Evolutionary conservation across 2,797 vertebrate species (phyloP).

Genomic region (Pangasius mekongensis): DNA sequence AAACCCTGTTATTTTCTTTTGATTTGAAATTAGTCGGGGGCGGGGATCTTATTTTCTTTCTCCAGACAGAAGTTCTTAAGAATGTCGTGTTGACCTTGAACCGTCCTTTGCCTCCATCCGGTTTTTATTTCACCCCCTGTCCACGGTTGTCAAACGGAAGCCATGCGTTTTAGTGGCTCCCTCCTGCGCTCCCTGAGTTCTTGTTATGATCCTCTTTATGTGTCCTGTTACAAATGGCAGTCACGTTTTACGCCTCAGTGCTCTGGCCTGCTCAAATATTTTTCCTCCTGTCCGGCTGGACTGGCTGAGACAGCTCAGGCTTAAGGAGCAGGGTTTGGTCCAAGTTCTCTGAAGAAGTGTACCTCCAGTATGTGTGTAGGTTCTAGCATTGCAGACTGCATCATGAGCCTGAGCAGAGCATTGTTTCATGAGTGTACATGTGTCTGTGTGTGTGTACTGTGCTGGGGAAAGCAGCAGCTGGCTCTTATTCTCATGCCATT

Average conservation of each 20-base stretch:
- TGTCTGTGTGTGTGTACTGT: background rate
- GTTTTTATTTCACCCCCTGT: conserved; percentile 56
- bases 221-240: conserved; percentile 76
- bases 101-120: conserved; percentile 21
- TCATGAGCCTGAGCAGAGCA: background rate
- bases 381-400: conserved; percentile 8
- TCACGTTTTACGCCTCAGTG: conserved; percentile 64
- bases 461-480: conserved; percentile 23
- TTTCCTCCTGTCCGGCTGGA: conserved; percentile 54
- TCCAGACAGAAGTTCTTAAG: conserved; percentile 13
- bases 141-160: conserved; percentile 64
- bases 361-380: background rate
- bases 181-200: conserved; percentile 66
- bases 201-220: conserved; percentile 75
- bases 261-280: conserved; percentile 62
- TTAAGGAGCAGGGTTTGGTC: conserved; percentile 38
- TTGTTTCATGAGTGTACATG: background rate
- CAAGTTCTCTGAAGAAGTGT: conserved; percentile 25
- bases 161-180: conserved; percentile 63
- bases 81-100: background rate
- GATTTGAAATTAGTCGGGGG: background rate
- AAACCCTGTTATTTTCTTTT: background rate
- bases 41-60: background rate
- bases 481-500: conserved; percentile 30
- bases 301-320: conserved; percentile 15